A percentile compares a stretch with the other conserved stretches of the same genome.
Conservation (phyloP, 1,140 invertebrate species). For the Charaxes varanes region DNA sequence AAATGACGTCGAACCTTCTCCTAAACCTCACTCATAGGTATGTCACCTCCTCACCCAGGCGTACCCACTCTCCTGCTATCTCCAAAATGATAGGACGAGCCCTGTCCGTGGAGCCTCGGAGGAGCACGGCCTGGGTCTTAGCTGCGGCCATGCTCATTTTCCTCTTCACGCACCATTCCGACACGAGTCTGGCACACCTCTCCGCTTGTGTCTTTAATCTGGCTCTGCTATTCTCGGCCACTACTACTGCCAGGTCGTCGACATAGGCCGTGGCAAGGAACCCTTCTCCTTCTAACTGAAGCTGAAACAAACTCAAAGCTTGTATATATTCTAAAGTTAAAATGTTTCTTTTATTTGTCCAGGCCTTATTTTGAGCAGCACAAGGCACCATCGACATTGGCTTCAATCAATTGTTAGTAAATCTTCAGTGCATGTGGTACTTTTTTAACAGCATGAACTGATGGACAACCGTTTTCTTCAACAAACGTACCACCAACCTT, state of each 20-base stretch:
- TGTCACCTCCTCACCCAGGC: too few species aligned
- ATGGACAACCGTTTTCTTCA: too few species aligned
- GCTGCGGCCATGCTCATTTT: neutral
- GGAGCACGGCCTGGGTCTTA: neutral
- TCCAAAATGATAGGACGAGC: neutral
- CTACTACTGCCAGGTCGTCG: neutral
- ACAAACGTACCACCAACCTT: too few species aligned
- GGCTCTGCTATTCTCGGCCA: neutral
- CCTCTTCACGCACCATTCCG: neutral
- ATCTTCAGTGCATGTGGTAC: too few species aligned
- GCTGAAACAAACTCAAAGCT: too few species aligned
- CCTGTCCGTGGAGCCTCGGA: neutral
- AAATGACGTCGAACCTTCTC: neutral
- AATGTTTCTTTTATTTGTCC: too few species aligned
- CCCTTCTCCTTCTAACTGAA: neutral
- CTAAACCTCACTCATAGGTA: neutral
- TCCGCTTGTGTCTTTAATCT: neutral
- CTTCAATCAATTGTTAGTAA: too few species aligned
- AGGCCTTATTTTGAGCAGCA: too few species aligned
- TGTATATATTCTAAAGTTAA: too few species aligned
- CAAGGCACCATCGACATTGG: too few species aligned
- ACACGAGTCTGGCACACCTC: neutral
- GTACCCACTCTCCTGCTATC: neutral
- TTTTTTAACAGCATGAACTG: too few species aligned
- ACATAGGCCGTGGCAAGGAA: neutral